These are phyloP conservation scores for Drosophila simulans DNA, from an alignment of 1,140 invertebrate genomes.

Conservation along the genomic window DNA sequence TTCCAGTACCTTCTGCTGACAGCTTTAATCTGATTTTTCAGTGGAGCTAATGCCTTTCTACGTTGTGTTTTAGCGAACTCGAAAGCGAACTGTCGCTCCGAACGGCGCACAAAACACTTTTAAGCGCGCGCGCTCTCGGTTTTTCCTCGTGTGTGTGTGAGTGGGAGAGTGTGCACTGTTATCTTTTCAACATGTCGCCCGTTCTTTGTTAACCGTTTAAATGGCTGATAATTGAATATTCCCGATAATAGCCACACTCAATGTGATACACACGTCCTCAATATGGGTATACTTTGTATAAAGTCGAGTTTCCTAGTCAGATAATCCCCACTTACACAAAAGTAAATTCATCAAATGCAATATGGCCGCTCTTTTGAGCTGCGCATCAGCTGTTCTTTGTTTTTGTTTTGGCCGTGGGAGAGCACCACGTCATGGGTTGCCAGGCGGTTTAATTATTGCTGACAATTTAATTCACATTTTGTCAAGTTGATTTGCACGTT, in stretches of 20 bases:
- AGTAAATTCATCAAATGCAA: slow-evolving; percentile 32
- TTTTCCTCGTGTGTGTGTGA: slow-evolving; percentile 3
- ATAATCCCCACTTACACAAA: slow-evolving; percentile 6
- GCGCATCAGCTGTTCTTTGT: slow-evolving; percentile 81
- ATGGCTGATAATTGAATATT: slow-evolving; percentile 69
- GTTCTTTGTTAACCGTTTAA: slow-evolving; percentile 44
- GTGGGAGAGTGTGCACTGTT: slow-evolving; percentile 45
- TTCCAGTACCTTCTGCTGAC: slow-evolving; percentile 75
- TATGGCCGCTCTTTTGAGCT: slow-evolving; percentile 52
- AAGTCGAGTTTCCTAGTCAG: slow-evolving; percentile 28
- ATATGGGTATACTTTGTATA: slow-evolving; percentile 11
- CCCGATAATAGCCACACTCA: slow-evolving; percentile 58
- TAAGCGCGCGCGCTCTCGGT: slow-evolving; percentile 58
- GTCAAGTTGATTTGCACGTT: slow-evolving; percentile 42
- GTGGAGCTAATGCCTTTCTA: slow-evolving; percentile 43
- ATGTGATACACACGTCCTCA: slow-evolving; percentile 76
- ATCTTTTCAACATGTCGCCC: slow-evolving; percentile 74
- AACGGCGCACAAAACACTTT: slow-evolving; percentile 74
- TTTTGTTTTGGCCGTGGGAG: slow-evolving; percentile 48
- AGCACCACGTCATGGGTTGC: slow-evolving; percentile 63
- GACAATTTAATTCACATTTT: slow-evolving; percentile 29
- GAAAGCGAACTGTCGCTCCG: slow-evolving; percentile 68
- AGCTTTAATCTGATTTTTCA: slow-evolving; percentile 47
- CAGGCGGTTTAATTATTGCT: slow-evolving; percentile 42
- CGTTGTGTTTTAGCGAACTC: slow-evolving; percentile 58